Evolutionary conservation across 1,140 invertebrate genomes (phyloP).

Genomic region (Hypsibius dujardini): DNA sequence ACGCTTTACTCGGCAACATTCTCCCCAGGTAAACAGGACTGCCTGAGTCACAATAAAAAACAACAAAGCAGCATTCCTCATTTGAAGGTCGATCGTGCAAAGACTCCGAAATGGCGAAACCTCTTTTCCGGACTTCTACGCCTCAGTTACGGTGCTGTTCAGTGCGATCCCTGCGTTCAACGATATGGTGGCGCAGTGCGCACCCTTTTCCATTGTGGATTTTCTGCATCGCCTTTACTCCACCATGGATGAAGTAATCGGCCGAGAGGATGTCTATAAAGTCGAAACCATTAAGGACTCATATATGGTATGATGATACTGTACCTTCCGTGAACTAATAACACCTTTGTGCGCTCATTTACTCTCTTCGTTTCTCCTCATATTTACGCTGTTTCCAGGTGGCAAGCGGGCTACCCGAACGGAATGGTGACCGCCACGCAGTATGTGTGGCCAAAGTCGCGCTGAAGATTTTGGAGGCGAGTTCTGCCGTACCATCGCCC

Average conservation of each 20-base stretch:
- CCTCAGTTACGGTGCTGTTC: neutral
- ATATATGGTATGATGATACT: constrained; percentile 26
- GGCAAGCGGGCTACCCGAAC: neutral
- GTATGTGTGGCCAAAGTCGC: neutral
- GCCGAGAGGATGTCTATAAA: constrained; percentile 30
- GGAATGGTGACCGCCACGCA: neutral
- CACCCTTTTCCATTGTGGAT: constrained; percentile 27
- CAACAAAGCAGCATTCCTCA: neutral
- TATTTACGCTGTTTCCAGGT: neutral
- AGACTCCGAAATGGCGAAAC: neutral
- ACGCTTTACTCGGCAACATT: neutral
- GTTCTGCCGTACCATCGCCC: neutral
- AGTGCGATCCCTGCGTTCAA: neutral
- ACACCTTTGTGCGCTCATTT: neutral
- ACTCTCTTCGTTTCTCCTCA: neutral
- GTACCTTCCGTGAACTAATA: neutral
- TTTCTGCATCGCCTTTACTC: constrained; percentile 8
- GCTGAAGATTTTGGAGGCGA: neutral
- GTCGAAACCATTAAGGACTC: constrained; percentile 33
- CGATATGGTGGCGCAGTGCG: constrained; percentile 31
- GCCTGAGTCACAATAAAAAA: too few species aligned
- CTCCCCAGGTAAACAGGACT: neutral
- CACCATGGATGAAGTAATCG: constrained; percentile 29
- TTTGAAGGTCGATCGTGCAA: neutral
- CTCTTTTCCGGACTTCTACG: neutral